Percentiles rank a stretch among this genome's conserved stretches.
Evolutionary conservation across 2,888 invertebrate genomes (phyloP).

Genomic region (Conchocele bisecta): DNA sequence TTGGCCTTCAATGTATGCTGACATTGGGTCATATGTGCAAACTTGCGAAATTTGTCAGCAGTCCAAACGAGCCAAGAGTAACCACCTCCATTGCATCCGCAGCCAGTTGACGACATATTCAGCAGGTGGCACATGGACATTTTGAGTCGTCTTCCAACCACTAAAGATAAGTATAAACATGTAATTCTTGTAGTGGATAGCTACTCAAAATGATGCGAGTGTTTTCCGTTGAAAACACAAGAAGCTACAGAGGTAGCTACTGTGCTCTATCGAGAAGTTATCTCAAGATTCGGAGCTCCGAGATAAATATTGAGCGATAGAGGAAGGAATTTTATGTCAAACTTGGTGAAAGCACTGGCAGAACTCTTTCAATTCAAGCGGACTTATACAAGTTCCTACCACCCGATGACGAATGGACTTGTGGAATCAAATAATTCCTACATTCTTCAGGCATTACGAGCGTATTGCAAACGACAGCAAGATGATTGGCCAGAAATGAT

Average conservation of each 20-base stretch:
- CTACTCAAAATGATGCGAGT: conserved; percentile 48
- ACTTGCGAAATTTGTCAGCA: conserved; percentile 49
- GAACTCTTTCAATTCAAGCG: conserved; percentile 31
- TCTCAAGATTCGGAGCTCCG: conserved; percentile 34
- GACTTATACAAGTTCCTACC: conserved; percentile 35
- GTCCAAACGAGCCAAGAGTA: conserved; percentile 28
- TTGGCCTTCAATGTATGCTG: conserved; percentile 48
- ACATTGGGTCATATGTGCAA: conserved; percentile 34
- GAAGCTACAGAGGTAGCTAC: conserved; percentile 34
- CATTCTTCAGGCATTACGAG: conserved; percentile 46
- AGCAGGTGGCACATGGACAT: conserved; percentile 50
- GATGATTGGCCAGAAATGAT: conserved; percentile 45
- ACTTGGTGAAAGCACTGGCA: conserved; percentile 35
- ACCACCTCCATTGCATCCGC: conserved; percentile 40
- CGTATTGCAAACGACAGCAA: conserved; percentile 40
- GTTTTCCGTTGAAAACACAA: conserved; percentile 19
- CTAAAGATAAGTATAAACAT: conserved; percentile 44
- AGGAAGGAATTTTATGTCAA: conserved; percentile 39
- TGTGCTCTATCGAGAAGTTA: conserved; percentile 27
- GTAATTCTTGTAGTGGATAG: conserved; percentile 49
- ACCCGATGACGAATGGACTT: conserved; percentile 46
- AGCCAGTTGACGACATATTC: conserved; percentile 20
- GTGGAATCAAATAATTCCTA: conserved; percentile 48
- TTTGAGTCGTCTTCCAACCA: conserved; percentile 34
- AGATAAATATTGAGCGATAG: conserved; percentile 29